Conservation (phyloP, 1,140 invertebrate genomes). For the Coelopa frigida region DNA sequence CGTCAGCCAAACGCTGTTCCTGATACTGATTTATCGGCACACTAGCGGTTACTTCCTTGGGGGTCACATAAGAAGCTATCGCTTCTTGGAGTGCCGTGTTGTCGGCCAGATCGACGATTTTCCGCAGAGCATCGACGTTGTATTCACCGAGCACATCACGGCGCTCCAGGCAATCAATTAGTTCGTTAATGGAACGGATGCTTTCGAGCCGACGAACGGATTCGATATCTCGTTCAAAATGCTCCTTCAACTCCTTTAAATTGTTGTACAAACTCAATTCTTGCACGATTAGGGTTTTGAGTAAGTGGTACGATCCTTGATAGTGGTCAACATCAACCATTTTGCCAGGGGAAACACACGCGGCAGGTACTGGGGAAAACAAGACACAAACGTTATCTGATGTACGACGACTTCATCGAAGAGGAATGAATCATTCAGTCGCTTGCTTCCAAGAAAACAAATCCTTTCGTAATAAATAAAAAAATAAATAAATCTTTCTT, state of each 20-base stretch:
- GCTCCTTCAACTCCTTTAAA: slow-evolving; percentile 21
- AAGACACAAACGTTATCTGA: no score
- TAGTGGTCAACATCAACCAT: no score
- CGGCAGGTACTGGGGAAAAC: no score
- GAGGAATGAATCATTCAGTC: no score
- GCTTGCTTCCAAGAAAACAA: no score
- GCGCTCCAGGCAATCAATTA: slow-evolving; percentile 30
- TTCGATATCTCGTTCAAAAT: slow-evolving; percentile 22
- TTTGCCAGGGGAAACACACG: no score
- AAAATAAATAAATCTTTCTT: no score
- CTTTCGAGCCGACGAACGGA: slow-evolving; percentile 16
- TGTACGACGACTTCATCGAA: no score
- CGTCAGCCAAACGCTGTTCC: slow-evolving; percentile 22
- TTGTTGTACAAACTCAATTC: slow-evolving; percentile 5
- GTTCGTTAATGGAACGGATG: slow-evolving; percentile 19
- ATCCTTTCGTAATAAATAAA: no score
- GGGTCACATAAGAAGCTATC: slow-evolving; percentile 14
- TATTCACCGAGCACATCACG: slow-evolving; percentile 22
- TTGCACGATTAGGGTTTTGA: slow-evolving; percentile 23
- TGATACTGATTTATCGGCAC: slow-evolving; percentile 18
- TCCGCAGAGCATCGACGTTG: slow-evolving; percentile 22
- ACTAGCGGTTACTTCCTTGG: not conserved
- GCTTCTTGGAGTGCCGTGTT: slow-evolving; percentile 13
- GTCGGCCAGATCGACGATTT: slow-evolving; percentile 5
- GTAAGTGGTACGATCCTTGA: slow-evolving; percentile 24